phyloP scores from a whole-genome alignment of 2,888 invertebrate species.

The Cephus sareptanus region DNA sequence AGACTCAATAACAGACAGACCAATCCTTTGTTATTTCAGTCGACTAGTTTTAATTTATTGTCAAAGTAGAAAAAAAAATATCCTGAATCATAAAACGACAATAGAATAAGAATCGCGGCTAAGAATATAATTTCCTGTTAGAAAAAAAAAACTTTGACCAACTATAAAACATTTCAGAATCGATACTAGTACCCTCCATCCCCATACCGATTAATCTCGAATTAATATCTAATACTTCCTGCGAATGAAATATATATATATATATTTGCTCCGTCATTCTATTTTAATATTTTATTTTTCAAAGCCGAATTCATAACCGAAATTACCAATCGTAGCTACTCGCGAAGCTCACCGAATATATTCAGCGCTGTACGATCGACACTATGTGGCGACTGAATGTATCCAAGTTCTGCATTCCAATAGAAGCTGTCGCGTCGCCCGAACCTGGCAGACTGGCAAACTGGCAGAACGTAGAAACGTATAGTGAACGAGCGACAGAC shows the following conservation, averaged over 20 bases:
- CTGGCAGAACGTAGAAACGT: conserved; percentile 43
- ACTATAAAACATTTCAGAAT: not conserved
- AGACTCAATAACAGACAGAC: not conserved
- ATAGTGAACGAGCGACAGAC: conserved; percentile 47
- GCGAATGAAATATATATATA: not conserved
- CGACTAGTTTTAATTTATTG: not conserved
- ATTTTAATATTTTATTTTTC: not conserved
- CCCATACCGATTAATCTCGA: not conserved
- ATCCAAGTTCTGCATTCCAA: not conserved
- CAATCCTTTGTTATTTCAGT: not conserved
- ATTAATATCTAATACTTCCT: not conserved
- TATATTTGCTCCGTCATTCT: not conserved
- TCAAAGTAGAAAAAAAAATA: not conserved
- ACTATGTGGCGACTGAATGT: not conserved
- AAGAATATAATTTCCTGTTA: not conserved
- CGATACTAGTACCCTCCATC: not conserved
- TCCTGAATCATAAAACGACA: not conserved
- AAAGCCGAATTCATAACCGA: not conserved
- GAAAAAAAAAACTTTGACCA: not conserved
- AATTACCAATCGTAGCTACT: not conserved
- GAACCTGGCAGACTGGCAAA: conserved; percentile 50
- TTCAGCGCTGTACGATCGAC: not conserved
- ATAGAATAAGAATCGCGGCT: not conserved
- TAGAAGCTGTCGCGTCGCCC: conserved; percentile 41
- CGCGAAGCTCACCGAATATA: not conserved